Conservation (phyloP, 2,113 vertebrate species). For the Equus quagga region DNA sequence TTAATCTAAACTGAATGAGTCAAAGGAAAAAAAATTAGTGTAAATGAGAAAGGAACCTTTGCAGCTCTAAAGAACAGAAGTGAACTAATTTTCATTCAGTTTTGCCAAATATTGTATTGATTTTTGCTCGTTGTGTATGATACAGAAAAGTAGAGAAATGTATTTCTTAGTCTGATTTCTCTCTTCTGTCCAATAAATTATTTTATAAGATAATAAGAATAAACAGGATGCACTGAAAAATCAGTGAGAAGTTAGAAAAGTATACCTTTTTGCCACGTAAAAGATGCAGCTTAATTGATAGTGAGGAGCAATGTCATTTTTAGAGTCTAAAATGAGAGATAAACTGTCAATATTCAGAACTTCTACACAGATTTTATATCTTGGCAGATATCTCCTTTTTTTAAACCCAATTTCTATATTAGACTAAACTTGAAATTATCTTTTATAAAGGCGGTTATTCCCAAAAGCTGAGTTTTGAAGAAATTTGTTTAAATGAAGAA, state of each 20-base stretch:
- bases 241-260: not conserved
- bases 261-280: not conserved
- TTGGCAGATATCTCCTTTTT: not conserved
- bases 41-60: not conserved
- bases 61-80: not conserved
- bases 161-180: constrained; percentile 15
- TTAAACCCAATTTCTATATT: not conserved
- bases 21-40: not conserved
- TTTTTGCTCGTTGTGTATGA: not conserved
- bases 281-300: not conserved
- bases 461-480: constrained; percentile 17
- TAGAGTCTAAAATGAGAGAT: not conserved
- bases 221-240: not conserved
- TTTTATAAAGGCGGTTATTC: not conserved
- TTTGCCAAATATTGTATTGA: not conserved
- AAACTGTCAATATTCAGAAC: not conserved
- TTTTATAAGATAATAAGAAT: not conserved
- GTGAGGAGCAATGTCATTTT: not conserved
- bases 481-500: constrained; percentile 24
- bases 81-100: not conserved
- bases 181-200: not conserved
- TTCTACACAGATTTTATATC: not conserved
- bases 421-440: not conserved
- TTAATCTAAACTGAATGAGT: not conserved
- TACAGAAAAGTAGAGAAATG: not conserved